phyloP scores from a whole-genome alignment of 2,797 vertebrate species.

The Meriones psammophilus region DNA sequence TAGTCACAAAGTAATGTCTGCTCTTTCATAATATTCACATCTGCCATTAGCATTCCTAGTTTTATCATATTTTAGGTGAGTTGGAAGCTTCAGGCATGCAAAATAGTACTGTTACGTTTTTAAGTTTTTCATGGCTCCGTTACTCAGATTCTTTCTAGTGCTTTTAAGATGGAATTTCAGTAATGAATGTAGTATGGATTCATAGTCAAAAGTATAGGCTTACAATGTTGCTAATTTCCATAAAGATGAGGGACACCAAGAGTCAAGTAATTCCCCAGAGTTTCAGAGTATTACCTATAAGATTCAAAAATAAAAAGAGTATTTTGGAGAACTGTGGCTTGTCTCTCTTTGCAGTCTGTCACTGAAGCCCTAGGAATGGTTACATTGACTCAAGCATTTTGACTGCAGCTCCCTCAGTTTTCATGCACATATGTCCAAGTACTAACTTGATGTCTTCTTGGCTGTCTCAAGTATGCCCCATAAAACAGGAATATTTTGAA shows the following conservation, averaged over 20 bases:
- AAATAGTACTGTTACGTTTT: not conserved
- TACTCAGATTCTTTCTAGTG: slow-evolving; percentile 44
- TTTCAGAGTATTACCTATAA: not conserved
- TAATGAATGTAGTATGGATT: slow-evolving; percentile 11
- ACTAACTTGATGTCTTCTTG: not conserved
- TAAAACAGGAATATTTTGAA: not conserved
- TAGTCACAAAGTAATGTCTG: slow-evolving; percentile 29
- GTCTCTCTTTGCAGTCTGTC: not conserved
- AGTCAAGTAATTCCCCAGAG: slow-evolving; percentile 1
- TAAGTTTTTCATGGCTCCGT: not conserved
- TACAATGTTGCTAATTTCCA: slow-evolving; percentile 30
- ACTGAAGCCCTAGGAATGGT: not conserved
- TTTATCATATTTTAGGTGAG: not conserved
- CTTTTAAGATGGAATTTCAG: slow-evolving; percentile 47
- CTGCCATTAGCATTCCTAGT: not conserved
- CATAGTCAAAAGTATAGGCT: slow-evolving; percentile 22
- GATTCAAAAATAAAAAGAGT: not conserved
- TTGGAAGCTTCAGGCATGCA: not conserved
- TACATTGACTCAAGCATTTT: not conserved
- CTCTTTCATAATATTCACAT: not conserved
- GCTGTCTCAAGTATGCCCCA: not conserved
- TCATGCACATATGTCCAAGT: not conserved
- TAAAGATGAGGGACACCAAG: not conserved
- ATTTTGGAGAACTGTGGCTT: slow-evolving; percentile 32
- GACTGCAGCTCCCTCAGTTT: not conserved